Evolutionary conservation across 2,888 invertebrate species (phyloP), one percentile per base, ranked within the genome.

Genomic region (Mythimna lalbum): DNA sequence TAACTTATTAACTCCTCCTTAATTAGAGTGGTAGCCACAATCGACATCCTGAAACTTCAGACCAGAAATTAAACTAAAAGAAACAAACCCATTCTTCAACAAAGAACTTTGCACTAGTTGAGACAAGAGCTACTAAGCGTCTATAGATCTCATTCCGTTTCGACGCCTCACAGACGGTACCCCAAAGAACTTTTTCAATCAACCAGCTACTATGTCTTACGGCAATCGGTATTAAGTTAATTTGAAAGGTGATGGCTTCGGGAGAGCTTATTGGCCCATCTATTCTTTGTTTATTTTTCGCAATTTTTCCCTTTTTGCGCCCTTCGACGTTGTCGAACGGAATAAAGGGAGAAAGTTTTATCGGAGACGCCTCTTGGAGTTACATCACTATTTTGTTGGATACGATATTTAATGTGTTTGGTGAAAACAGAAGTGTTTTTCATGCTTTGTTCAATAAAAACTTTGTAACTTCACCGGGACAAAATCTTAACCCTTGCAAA

Each of bases 101-200:
- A 71, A 65, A 68, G 59, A 69, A 68, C 55, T 78, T 71, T n/a
- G 31, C 56, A 59, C 74, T 78, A 67, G 75, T 63, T 63, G 21
- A 62, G 27, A 76, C 50, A 65, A 65, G 49, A 67, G 33, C 21
- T 21, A 33, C 63, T 64, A 50, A 68, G 78, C 77, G 82, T 52
- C 65, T 43, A 63, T 62, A 80, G 80, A 76, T 60, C 80, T 64
- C 47, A 70, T 70, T 73, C 67, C 65, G 60, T 84, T 69, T 47
- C 47, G 62, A 63, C 57, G 53, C 63, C 71, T 70, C 66, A 72
- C 63, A 63, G 39, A 68, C 23, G 85, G 85, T 85, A 78, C 80
- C 78, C 78, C 80, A 89, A 89, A 87, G 73, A 86, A 93, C 90
- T 93, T 94, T 94, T 94, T 93, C 93, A 93, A 94, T 93, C 93